Conservation (phyloP, 2,113 vertebrate genomes). For the Rhabdomys dilectus region DNA sequence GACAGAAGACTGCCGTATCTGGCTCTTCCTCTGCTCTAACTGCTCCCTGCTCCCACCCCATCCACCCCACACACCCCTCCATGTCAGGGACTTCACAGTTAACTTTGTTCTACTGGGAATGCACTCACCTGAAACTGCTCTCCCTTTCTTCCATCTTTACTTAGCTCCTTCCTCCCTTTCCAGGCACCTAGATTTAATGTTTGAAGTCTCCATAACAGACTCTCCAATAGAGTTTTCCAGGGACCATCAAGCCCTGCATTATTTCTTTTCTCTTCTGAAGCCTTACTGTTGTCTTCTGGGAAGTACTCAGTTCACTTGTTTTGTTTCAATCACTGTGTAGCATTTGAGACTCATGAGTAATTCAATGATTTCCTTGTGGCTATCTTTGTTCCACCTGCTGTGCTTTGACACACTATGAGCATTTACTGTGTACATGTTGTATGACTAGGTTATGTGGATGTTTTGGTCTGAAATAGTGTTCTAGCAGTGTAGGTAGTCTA, state of each 20-base stretch:
- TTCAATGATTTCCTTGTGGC: not conserved
- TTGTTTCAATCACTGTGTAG: not conserved
- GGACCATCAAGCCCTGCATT: not conserved
- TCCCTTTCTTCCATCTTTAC: not conserved
- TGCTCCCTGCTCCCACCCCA: not conserved
- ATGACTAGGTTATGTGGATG: no score
- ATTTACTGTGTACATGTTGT: not conserved
- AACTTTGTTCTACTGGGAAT: not conserved
- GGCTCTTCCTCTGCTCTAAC: not conserved
- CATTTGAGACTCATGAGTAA: not conserved
- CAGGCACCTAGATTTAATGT: not conserved
- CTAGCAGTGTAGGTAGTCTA: not conserved
- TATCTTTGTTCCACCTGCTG: not conserved
- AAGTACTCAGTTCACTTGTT: not conserved
- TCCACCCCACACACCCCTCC: no score
- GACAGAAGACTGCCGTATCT: not conserved
- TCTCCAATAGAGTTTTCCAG: not conserved
- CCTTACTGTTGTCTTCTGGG: not conserved
- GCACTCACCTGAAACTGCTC: not conserved
- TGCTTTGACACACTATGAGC: not conserved
- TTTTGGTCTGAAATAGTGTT: not conserved
- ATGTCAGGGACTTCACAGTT: not conserved
- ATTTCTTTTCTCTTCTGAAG: not conserved
- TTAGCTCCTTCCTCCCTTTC: not conserved
- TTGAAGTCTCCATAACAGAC: not conserved